Evolutionary conservation across 2,797 vertebrate species (phyloP).

Genomic region (Gallinago solitaria): DNA sequence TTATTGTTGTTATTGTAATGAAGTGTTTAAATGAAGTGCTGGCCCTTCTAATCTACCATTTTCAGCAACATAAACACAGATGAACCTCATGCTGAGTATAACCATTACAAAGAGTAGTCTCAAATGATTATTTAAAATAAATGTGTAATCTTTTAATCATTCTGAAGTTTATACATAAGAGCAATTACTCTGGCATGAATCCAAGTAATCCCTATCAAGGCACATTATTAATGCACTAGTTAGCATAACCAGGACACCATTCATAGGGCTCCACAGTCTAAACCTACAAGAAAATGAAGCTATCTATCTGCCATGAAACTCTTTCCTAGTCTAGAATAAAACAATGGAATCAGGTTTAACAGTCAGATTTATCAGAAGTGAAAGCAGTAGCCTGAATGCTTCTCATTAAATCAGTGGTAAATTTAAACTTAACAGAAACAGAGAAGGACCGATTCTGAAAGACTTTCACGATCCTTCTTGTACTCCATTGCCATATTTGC

Average conservation of each 20-base stretch:
- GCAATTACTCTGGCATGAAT: not conserved
- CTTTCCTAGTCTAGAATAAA: not conserved
- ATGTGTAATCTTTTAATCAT: not conserved
- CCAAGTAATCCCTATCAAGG: not conserved
- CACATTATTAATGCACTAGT: not conserved
- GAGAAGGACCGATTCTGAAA: not conserved
- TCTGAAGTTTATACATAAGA: not conserved
- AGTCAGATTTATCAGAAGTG: not conserved
- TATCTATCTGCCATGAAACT: not conserved
- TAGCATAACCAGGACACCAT: not conserved
- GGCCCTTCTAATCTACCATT: not conserved
- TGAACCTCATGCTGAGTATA: not conserved
- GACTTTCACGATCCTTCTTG: not conserved
- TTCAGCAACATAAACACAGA: conserved; percentile 53
- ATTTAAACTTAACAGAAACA: not conserved
- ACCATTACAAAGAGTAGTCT: not conserved
- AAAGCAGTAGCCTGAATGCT: not conserved
- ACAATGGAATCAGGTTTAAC: not conserved
- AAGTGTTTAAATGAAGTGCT: not conserved
- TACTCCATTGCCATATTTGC: not conserved
- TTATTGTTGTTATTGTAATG: not conserved
- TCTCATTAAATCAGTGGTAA: not conserved
- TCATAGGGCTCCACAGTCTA: not conserved
- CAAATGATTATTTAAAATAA: not conserved
- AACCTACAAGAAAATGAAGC: not conserved